Conservation (phyloP, 2,888 invertebrate genomes). For the Poecilobothrus nobilitatus region DNA sequence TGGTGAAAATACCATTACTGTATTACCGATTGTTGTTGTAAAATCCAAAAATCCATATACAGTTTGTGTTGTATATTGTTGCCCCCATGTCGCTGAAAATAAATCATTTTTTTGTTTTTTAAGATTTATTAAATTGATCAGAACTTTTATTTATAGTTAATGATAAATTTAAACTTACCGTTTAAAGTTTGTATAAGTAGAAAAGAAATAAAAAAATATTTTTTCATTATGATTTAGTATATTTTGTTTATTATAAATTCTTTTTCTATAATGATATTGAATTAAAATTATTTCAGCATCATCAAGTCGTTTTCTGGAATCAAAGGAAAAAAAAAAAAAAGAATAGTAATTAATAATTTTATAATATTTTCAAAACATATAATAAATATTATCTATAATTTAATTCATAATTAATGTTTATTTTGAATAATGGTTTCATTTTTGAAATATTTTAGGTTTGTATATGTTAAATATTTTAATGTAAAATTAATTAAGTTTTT, state of each 20-base stretch:
- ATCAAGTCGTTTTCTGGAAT: no score
- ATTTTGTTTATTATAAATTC: neutral
- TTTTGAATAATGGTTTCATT: neutral
- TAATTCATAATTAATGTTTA: neutral
- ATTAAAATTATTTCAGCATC: neutral
- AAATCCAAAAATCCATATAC: slow-evolving; percentile 91
- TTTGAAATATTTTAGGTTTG: no score
- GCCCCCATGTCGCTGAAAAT: neutral
- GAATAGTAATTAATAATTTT: no score
- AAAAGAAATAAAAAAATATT: neutral
- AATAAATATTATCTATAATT: no score
- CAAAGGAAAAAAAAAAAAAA: no score
- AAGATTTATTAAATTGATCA: neutral
- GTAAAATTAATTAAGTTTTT: no score
- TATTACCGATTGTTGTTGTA: slow-evolving; percentile 87
- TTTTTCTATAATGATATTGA: neutral
- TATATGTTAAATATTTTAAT: no score
- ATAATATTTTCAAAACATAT: no score
- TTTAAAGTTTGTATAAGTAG: neutral
- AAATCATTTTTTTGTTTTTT: neutral
- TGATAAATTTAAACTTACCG: neutral
- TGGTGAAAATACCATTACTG: slow-evolving; percentile 90
- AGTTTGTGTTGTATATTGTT: slow-evolving; percentile 67
- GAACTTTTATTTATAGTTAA: no score
- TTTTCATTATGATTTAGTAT: neutral